A percentile compares a stretch with the other conserved stretches of the same genome.
phyloP scores from a whole-genome alignment of 2,888 invertebrate species.

The Biston betularia region DNA sequence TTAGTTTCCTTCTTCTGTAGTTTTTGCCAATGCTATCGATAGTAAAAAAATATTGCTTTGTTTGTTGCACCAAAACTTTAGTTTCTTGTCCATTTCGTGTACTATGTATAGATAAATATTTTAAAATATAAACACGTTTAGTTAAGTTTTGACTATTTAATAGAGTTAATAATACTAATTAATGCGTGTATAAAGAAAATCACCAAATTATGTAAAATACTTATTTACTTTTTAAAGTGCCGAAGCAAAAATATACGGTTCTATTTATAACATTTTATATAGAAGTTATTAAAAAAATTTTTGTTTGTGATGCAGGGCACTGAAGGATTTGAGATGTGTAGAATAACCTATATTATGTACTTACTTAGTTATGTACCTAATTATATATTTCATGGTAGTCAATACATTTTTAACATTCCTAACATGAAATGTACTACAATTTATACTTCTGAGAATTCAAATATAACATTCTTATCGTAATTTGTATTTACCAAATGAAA shows the following conservation, averaged over 20 bases:
- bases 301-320: slow-evolving; percentile 59
- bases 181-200: background rate
- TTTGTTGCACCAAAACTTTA: background rate
- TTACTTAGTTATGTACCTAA: slow-evolving; percentile 26
- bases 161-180: background rate
- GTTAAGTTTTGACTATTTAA: slow-evolving; percentile 19
- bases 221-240: background rate
- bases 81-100: slow-evolving; percentile 1
- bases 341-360: slow-evolving; percentile 33
- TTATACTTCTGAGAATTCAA: slow-evolving; percentile 16
- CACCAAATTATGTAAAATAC: background rate
- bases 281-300: background rate
- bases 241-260: background rate
- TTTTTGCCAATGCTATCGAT: background rate
- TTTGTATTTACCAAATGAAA: slow-evolving; percentile 24
- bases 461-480: slow-evolving; percentile 3
- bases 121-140: background rate
- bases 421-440: slow-evolving; percentile 16
- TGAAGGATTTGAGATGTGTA: slow-evolving; percentile 73
- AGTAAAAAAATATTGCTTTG: too few relatives aligned
- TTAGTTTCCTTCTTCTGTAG: too few relatives aligned
- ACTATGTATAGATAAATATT: slow-evolving; percentile 1
- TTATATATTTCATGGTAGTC: slow-evolving; percentile 21
- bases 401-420: slow-evolving; percentile 13
- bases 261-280: slow-evolving; percentile 9